Evolutionary conservation across 2,888 invertebrate genomes (phyloP).

Genomic region (Drosophila nr. perissopoda): DNA sequence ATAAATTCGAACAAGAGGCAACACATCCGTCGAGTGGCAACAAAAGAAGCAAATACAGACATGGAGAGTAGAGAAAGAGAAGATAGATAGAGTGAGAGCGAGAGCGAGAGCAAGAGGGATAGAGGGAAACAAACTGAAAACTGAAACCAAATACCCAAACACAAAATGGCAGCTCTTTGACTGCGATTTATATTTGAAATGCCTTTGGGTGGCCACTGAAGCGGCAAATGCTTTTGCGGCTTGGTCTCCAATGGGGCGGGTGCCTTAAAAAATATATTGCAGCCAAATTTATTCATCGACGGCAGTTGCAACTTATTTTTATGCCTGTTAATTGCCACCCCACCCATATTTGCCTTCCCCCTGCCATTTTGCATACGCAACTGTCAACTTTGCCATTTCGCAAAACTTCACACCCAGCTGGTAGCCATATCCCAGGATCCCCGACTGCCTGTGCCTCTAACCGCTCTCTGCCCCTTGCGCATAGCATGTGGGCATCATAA

Average conservation of each 20-base stretch:
- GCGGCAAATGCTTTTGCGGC: slow-evolving; percentile 72
- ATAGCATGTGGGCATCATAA: slow-evolving; percentile 70
- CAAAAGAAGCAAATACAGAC: slow-evolving; percentile 49
- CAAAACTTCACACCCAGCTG: slow-evolving; percentile 67
- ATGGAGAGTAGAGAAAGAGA: background rate
- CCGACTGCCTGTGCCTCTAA: background rate
- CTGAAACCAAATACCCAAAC: slow-evolving; percentile 57
- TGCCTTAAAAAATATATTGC: slow-evolving; percentile 41
- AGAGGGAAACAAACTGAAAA: slow-evolving; percentile 39
- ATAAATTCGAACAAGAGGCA: slow-evolving; percentile 71
- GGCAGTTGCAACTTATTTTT: slow-evolving; percentile 72
- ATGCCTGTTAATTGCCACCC: slow-evolving; percentile 66
- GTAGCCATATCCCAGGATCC: slow-evolving; percentile 15
- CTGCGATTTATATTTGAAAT: slow-evolving; percentile 64
- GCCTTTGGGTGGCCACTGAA: slow-evolving; percentile 67
- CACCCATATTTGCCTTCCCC: background rate
- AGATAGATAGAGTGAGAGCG: slow-evolving; percentile 1
- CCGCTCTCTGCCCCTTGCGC: slow-evolving; percentile 4
- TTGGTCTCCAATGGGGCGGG: slow-evolving; percentile 19
- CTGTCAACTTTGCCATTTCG: slow-evolving; percentile 75
- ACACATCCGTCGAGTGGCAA: slow-evolving; percentile 69
- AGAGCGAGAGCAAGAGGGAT: background rate
- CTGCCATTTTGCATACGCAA: slow-evolving; percentile 65
- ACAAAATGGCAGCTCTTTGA: slow-evolving; percentile 53
- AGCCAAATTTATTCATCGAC: slow-evolving; percentile 58